Base-by-base conservation (phyloP, 1,140 invertebrate species). In the Stegodyphus dumicola region DNA sequence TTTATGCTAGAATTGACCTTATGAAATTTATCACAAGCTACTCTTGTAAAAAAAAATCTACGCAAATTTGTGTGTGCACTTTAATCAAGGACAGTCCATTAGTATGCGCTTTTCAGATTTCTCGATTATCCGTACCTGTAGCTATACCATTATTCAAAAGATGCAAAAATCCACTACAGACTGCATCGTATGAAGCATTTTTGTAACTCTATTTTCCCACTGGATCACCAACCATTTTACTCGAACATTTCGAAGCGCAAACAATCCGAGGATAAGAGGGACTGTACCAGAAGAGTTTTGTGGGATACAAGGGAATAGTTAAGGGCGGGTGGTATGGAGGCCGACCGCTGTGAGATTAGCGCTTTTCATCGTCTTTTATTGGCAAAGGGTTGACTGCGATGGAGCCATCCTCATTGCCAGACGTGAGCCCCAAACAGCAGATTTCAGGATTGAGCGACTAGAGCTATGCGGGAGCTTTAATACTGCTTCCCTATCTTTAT, bases 301-400 rank as follows among this genome's bases (percentile, higher is more conserved):
- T 18, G 66, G 17, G 66, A 33, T 33, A 33, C 33, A 33, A 33
- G 33, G 33, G 33, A 33, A 33, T 33, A 33, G 66, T 67, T 67
- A 67, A 67, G 66, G n/a, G 66, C 66, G 66, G 66, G 15, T 17
- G 17, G 15, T 18, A 18, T 67, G 66, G 66, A 67, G n/a, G 33
- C 66, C 11, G n/a, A 33, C 66, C 66, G 15, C 9, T 18, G 15
- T 15, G 33, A 81, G 78, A 81, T 81, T 81, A 73, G 78, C 67
- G 53, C 33, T 33, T 81, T 81, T 69, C 49, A 81, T 81, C 78
- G 13, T 81, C 54, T 81, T n/a, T 81, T 81, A 81, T 81, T 81
- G 78, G 78, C 69, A 18, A 15, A 64, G 77, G 77, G 60, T 52
- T 78, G 78, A 81, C 78, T 73, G 53, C 18, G 78, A 81, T 81